phyloP scores from a whole-genome alignment of 2,888 invertebrate species.

The Dynastes grantii region DNA sequence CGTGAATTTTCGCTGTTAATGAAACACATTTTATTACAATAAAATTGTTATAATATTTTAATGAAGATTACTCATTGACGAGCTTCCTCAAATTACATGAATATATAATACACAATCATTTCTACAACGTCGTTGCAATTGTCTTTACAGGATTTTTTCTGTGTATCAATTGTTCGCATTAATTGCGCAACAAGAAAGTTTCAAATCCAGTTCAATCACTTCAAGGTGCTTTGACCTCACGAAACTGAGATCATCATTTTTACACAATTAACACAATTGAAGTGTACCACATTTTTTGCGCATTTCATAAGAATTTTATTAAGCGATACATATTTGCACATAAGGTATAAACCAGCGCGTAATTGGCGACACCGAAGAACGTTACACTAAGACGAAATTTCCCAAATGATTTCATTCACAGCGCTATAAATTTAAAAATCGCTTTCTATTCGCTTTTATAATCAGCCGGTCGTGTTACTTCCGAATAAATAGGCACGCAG shows the following conservation, averaged over 20 bases:
- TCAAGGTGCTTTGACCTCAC: background rate
- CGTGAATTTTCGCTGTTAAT: too few species aligned
- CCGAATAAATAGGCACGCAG: slow-evolving; percentile 37
- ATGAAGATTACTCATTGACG: too few species aligned
- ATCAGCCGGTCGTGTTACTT: slow-evolving; percentile 34
- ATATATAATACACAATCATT: too few species aligned
- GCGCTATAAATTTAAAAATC: slow-evolving; percentile 39
- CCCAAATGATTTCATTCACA: slow-evolving; percentile 38
- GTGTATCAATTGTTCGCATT: background rate
- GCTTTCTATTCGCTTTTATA: slow-evolving; percentile 43
- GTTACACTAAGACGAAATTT: slow-evolving; percentile 15
- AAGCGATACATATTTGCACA: slow-evolving; percentile 1
- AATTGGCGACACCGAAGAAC: slow-evolving; percentile 3
- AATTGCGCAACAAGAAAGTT: slow-evolving; percentile 4
- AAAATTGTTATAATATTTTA: too few species aligned
- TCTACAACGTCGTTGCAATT: too few species aligned
- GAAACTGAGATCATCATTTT: background rate
- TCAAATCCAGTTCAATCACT: background rate
- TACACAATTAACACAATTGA: background rate
- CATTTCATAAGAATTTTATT: background rate
- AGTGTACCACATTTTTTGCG: background rate
- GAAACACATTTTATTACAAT: too few species aligned
- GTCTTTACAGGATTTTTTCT: too few species aligned
- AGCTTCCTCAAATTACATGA: too few species aligned
- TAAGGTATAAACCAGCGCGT: slow-evolving; percentile 22